Evolutionary conservation across 2,888 invertebrate species (phyloP).

Genomic region (Cryptophagus acutangulus): DNA sequence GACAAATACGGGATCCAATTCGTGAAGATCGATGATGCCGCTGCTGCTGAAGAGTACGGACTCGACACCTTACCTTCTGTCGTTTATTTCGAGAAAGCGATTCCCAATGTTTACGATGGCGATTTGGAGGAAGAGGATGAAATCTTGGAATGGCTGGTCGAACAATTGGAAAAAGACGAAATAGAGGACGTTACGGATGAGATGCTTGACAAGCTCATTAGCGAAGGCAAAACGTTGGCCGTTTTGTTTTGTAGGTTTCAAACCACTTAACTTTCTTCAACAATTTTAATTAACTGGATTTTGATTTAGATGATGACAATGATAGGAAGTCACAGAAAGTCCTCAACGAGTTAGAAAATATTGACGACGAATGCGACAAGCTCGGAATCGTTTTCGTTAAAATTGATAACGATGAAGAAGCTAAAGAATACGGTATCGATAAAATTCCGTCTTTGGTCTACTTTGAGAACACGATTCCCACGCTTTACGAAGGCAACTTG

Average conservation of each 20-base stretch:
- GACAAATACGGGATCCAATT: conserved; percentile 89
- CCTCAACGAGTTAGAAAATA: conserved; percentile 84
- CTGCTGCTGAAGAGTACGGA: conserved; percentile 81
- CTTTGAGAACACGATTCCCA: conserved; percentile 69
- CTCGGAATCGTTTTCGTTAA: conserved; percentile 88
- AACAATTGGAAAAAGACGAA: conserved; percentile 85
- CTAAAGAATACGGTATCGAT: conserved; percentile 86
- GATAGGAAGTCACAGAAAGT: conserved; percentile 82
- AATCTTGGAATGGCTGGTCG: conserved; percentile 81
- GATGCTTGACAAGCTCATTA: conserved; percentile 84
- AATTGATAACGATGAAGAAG: conserved; percentile 86
- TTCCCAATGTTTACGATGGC: conserved; percentile 88
- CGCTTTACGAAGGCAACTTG: conserved; percentile 75
- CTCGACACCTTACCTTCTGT: conserved; percentile 77
- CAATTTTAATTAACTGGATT: no score
- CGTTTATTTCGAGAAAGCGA: conserved; percentile 90
- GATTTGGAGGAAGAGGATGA: conserved; percentile 85
- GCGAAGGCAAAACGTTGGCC: conserved; percentile 82
- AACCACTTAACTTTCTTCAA: neutral
- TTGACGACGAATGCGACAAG: conserved; percentile 88
- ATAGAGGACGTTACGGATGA: conserved; percentile 94
- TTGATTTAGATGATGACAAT: conserved; percentile 74
- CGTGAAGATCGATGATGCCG: conserved; percentile 84
- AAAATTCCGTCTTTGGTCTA: conserved; percentile 82
- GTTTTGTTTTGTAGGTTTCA: conserved; percentile 78